Percentiles rank a stretch among this genome's conserved stretches.
phyloP scores from a whole-genome alignment of 2,113 vertebrate genomes.

The Pholis gunnellus region DNA sequence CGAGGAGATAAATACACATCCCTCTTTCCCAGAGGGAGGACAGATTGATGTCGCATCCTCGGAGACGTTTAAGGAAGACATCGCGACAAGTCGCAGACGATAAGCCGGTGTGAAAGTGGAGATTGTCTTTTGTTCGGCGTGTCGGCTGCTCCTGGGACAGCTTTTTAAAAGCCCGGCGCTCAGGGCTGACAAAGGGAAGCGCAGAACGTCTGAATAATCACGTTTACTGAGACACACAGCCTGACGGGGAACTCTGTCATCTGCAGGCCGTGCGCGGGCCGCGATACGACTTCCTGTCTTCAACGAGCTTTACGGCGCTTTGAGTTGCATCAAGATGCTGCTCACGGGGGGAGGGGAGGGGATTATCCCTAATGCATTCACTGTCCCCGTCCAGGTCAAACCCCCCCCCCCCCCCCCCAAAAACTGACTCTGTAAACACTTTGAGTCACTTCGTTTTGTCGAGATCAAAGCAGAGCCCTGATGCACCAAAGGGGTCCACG shows the following conservation, averaged over 20 bases:
- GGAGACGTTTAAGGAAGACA: slow-evolving; percentile 39
- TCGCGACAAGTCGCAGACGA: slow-evolving; percentile 40
- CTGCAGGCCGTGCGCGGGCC: slow-evolving; percentile 9
- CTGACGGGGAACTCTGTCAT: slow-evolving; percentile 49
- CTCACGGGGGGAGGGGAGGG: not conserved
- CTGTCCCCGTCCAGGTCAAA: too few relatives aligned
- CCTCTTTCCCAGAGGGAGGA: slow-evolving; percentile 40
- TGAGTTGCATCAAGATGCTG: slow-evolving; percentile 22
- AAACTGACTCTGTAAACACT: too few relatives aligned
- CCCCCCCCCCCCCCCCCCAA: too few relatives aligned
- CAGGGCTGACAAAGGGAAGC: slow-evolving; percentile 50
- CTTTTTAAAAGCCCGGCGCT: slow-evolving; percentile 31
- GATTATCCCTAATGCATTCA: too few relatives aligned
- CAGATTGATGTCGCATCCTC: slow-evolving; percentile 46
- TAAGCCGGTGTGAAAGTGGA: slow-evolving; percentile 57
- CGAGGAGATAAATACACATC: slow-evolving; percentile 32
- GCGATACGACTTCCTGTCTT: slow-evolving; percentile 28
- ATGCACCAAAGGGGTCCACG: too few relatives aligned
- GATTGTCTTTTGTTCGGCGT: slow-evolving; percentile 51
- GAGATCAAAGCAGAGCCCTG: too few relatives aligned
- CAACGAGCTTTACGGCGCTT: slow-evolving; percentile 20
- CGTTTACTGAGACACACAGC: slow-evolving; percentile 38
- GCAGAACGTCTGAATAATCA: slow-evolving; percentile 65
- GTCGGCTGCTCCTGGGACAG: slow-evolving; percentile 42
- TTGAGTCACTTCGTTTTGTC: too few relatives aligned